Percentiles rank a stretch among this genome's conserved stretches.
Evolutionary conservation across 53 echinoderm and acorn worm genomes (phyloP).

Genomic region (Mesocentrotus franciscanus): DNA sequence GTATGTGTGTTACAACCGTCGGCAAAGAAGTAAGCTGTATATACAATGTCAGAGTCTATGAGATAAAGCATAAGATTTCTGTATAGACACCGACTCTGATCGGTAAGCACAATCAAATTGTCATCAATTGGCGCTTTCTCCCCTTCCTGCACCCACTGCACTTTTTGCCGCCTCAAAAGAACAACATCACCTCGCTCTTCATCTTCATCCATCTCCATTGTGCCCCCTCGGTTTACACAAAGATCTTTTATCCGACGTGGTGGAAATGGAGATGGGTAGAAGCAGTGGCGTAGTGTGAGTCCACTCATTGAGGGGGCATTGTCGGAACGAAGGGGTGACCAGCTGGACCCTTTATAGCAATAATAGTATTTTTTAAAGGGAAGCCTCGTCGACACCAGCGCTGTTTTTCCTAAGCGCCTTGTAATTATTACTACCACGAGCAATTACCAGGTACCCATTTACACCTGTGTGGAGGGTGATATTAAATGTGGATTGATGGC

Average conservation of each 20-base stretch:
- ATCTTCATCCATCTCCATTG: background rate
- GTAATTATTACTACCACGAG: too few relatives aligned
- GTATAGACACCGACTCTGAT: background rate
- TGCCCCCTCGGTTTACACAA: slow-evolving; percentile 3
- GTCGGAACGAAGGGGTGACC: too few relatives aligned
- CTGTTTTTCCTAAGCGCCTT: too few relatives aligned
- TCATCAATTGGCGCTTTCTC: slow-evolving; percentile 16
- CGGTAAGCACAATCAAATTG: background rate
- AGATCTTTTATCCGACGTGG: background rate
- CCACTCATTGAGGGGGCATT: too few relatives aligned
- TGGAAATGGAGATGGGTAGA: background rate
- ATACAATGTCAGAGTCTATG: background rate
- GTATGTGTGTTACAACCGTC: too few relatives aligned
- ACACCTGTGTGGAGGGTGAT: too few relatives aligned
- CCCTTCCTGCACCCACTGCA: background rate
- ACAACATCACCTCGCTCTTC: slow-evolving; percentile 21
- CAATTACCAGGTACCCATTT: too few relatives aligned
- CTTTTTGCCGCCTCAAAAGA: background rate
- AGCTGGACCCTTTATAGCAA: too few relatives aligned
- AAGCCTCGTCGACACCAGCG: too few relatives aligned
- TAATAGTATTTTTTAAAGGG: too few relatives aligned
- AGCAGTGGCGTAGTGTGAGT: too few relatives aligned
- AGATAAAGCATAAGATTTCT: background rate
- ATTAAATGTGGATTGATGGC: too few relatives aligned
- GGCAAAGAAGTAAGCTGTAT: background rate